These are phyloP conservation scores for Hypomecis atomaria DNA, from an alignment of 2,888 invertebrate species.

Conservation along the genomic window DNA sequence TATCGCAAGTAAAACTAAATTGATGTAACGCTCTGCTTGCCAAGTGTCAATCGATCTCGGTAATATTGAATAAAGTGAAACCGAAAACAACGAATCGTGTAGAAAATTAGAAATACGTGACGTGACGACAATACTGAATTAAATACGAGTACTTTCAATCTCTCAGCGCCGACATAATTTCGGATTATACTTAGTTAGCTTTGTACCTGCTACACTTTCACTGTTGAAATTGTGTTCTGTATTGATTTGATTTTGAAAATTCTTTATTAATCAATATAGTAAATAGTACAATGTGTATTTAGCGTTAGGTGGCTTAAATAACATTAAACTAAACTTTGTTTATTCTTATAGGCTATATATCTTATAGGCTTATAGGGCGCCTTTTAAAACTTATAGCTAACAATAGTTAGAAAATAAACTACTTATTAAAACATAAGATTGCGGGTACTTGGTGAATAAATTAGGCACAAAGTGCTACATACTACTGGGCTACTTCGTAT, in stretches of 20 bases:
- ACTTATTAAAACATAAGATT: too few species aligned
- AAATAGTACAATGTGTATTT: too few species aligned
- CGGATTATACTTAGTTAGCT: background rate
- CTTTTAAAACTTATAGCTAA: too few species aligned
- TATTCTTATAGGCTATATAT: background rate
- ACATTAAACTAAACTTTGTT: too few species aligned
- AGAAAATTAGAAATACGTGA: constrained; percentile 27
- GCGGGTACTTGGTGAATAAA: too few species aligned
- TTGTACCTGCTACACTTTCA: constrained; percentile 5
- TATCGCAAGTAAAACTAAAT: constrained; percentile 6
- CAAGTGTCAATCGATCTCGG: constrained; percentile 25
- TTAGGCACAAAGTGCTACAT: too few species aligned
- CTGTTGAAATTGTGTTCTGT: background rate
- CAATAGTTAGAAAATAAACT: too few species aligned
- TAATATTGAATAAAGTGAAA: constrained; percentile 35
- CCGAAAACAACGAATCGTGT: constrained; percentile 17
- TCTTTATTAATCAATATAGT: too few species aligned
- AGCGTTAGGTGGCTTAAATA: too few species aligned
- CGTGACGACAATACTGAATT: constrained; percentile 21
- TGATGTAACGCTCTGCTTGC: constrained; percentile 27
- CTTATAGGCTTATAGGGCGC: too few species aligned
- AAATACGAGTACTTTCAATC: constrained; percentile 11
- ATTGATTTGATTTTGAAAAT: background rate
- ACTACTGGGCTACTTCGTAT: too few species aligned
- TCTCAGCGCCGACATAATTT: background rate